phyloP scores from a whole-genome alignment of 2,888 invertebrate species.

The Mactromeris polynyma region DNA sequence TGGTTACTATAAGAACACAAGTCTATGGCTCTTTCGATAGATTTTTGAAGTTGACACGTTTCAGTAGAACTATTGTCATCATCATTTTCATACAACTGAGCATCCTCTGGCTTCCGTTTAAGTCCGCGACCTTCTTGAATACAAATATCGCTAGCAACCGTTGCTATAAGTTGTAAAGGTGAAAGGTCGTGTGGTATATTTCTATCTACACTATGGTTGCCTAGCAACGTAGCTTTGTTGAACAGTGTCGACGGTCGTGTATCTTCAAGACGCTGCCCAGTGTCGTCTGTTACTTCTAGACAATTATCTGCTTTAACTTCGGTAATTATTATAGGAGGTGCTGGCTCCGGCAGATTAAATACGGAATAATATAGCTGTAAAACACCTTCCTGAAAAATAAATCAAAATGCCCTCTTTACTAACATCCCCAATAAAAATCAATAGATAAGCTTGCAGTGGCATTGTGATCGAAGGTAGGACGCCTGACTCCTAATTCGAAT shows the following conservation, averaged over 20 bases:
- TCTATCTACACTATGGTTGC: conserved; percentile 54
- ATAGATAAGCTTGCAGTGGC: too few species aligned
- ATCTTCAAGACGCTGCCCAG: conserved; percentile 50
- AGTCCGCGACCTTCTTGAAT: conserved; percentile 64
- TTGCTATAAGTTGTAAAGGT: conserved; percentile 69
- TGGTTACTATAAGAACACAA: conserved; percentile 57
- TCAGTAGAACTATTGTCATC: conserved; percentile 61
- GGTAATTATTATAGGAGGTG: conserved; percentile 55
- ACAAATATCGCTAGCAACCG: conserved; percentile 65
- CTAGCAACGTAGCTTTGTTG: conserved; percentile 55
- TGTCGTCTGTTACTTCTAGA: conserved; percentile 33
- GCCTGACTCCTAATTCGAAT: too few species aligned
- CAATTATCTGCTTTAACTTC: conserved; percentile 55
- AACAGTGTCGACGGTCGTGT: conserved; percentile 59
- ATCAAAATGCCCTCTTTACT: not conserved
- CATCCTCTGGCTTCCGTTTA: conserved; percentile 60
- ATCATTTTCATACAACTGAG: conserved; percentile 63
- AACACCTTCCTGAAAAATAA: conserved; percentile 64
- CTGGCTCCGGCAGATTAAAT: conserved; percentile 54
- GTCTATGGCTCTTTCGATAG: conserved; percentile 68
- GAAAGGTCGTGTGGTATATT: conserved; percentile 68
- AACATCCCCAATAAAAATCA: too few species aligned
- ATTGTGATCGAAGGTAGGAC: too few species aligned
- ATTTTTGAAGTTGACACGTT: conserved; percentile 64
- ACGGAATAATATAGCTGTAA: conserved; percentile 70